Evolutionary conservation across 2,797 vertebrate genomes (phyloP), one percentile per base, ranked within the genome.

Genomic region (Tenualosa thibaudeaui): DNA sequence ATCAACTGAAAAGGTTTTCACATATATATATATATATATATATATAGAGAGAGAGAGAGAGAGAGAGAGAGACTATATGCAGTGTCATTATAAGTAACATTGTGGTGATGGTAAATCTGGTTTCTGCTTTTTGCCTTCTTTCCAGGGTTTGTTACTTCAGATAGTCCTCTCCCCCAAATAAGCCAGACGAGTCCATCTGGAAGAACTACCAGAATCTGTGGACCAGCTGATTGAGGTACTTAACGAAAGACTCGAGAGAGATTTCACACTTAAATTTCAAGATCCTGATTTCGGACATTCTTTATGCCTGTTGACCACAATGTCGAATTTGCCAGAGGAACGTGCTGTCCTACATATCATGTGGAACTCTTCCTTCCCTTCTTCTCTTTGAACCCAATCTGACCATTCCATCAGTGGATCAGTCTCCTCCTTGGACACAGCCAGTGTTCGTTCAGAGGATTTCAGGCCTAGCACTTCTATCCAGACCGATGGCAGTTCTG

Each of bases 211-310:
- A 19, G 75, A 89, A 68, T 89, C 87, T 62, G 24, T 84, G 3
- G 54, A 88, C 5, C 51, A 86, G 12, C 81, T 89, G 9, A 81
- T 85, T 31, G 15, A 5, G 40, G 2, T 82, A 2, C 49, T 89
- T 75, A 5, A 13, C 13, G 85, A 87, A 51, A 91, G 81, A 0
- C 81, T 89, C 19, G 0, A 90, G 82, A 71, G 71, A n/a, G 26
- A 71, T 3, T 89, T 90, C 15, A 83, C 19, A 7, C 37, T 85
- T 49, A 88, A 86, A 15, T 89, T 82, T 84, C 75, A 89, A 6
- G 86, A 86, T 24, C 83, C 81, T 26, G 81, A 88, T 3, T 89
- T 87, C 85, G 71, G 15, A 1, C 81, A 86, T 82, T 40, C 81
- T 17, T 53, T 86, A 0, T 86, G 60, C 8, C 85, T 82, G 54